These are phyloP conservation scores for Cantharis rufa DNA, from an alignment of 2,888 invertebrate species.

Conservation along the genomic window DNA sequence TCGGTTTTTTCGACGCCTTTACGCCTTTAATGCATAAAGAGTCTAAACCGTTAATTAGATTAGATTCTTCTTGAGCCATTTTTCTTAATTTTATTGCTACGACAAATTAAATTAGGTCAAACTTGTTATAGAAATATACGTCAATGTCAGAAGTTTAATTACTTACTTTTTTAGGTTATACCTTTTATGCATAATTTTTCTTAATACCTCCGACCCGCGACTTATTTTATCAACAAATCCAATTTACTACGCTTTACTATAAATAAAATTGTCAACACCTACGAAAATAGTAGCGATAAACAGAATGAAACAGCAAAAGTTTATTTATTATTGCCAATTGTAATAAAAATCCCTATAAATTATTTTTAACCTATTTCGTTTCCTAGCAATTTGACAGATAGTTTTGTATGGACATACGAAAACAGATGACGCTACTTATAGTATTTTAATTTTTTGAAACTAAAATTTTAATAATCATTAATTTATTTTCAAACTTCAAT, in stretches of 20 bases:
- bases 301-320: conserved; percentile 2
- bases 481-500: too few relatives aligned
- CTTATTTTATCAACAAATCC: background rate
- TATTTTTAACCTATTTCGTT: background rate
- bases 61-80: conserved; percentile 53
- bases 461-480: too few relatives aligned
- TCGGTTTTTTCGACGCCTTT: conserved; percentile 7
- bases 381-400: background rate
- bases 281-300: background rate
- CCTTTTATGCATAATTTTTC: background rate
- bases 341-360: background rate
- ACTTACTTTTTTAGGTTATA: background rate
- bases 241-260: background rate
- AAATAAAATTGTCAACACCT: background rate
- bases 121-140: background rate
- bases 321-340: background rate
- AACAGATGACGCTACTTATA: background rate
- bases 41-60: conserved; percentile 48
- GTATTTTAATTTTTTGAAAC: too few relatives aligned
- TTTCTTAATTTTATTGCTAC: conserved; percentile 12
- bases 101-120: conserved; percentile 10
- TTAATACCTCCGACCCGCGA: background rate
- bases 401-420: background rate
- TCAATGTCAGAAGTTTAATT: background rate
- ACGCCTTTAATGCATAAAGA: conserved; percentile 49